phyloP scores from a whole-genome alignment of 2,113 vertebrate species.

The Scolopax mira region DNA sequence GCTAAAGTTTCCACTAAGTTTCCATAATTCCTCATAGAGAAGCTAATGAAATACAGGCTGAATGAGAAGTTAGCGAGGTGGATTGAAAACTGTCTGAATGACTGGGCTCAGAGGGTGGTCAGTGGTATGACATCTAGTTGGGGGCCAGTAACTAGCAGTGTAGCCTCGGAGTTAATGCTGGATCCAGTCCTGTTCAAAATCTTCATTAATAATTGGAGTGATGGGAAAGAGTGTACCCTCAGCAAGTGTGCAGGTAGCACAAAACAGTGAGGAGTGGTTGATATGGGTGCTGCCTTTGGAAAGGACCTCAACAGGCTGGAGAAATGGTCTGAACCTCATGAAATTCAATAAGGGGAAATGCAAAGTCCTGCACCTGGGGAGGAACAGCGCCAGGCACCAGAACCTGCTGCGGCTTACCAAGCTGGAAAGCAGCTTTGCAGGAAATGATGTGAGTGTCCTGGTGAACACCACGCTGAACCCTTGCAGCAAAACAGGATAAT shows the following conservation, averaged over 20 bases:
- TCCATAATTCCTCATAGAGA: neutral
- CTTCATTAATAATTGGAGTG: neutral
- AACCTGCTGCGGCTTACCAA: neutral
- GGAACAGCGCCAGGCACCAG: neutral
- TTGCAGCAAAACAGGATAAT: neutral
- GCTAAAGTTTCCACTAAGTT: neutral
- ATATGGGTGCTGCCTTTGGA: neutral
- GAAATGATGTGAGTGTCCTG: neutral
- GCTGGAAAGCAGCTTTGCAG: neutral
- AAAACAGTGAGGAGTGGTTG: neutral
- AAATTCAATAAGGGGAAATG: neutral
- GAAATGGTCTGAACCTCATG: rapidly evolving
- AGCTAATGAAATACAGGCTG: neutral
- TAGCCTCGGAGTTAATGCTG: neutral
- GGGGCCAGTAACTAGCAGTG: neutral
- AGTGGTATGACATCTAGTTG: neutral
- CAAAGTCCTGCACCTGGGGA: neutral
- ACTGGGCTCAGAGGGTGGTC: neutral
- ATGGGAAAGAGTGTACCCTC: neutral
- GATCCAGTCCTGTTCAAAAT: neutral
- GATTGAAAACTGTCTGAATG: neutral
- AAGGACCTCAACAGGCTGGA: neutral
- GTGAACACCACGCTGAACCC: neutral
- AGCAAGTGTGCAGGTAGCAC: neutral
- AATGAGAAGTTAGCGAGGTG: neutral